phyloP scores from a whole-genome alignment of 2,113 vertebrate species.

The Stercorarius parasiticus region DNA sequence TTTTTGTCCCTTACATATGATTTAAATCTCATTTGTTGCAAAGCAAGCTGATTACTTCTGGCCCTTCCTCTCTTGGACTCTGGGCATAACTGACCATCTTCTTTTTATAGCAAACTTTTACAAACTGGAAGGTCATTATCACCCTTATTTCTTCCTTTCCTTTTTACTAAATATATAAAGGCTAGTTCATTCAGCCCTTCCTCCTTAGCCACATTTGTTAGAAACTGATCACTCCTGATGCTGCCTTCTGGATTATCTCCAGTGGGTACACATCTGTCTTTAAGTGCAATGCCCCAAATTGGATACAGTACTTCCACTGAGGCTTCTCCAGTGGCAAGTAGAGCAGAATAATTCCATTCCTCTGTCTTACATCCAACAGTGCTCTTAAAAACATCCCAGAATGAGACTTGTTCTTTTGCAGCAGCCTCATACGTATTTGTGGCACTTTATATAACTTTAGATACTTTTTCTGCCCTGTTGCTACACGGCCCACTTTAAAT shows the following conservation, averaged over 20 bases:
- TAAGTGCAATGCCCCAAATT: not conserved
- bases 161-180: not conserved
- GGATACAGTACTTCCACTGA: not conserved
- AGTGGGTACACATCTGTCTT: not conserved
- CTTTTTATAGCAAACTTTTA: not conserved
- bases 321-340: slow-evolving; percentile 27
- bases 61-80: not conserved
- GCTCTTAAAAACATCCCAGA: not conserved
- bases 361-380: slow-evolving; percentile 3
- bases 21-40: not conserved
- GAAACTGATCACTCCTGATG: not conserved
- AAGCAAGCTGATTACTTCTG: not conserved
- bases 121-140: not conserved
- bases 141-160: not conserved
- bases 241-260: not conserved
- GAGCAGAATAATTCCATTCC: slow-evolving; percentile 53
- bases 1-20: not conserved
- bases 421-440: not conserved
- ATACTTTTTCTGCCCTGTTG: not conserved
- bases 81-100: not conserved
- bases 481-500: not conserved
- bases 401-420: not conserved
- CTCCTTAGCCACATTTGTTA: not conserved
- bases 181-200: not conserved
- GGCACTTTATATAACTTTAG: not conserved